Conservation (phyloP, 2,888 invertebrate genomes). For the Antheraea yamamai region DNA sequence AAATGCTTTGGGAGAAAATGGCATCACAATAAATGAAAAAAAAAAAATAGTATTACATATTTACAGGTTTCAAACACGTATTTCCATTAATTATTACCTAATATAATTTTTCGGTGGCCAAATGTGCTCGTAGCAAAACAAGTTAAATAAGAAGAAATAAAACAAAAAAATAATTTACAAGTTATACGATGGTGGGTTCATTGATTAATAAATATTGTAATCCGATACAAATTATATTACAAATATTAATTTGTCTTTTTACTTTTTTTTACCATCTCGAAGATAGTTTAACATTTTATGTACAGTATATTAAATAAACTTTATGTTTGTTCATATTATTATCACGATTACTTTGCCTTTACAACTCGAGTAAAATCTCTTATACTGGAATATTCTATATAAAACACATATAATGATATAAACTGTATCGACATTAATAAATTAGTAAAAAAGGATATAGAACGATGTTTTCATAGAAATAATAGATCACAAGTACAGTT, state of each 20-base stretch:
- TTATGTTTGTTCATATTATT: not conserved
- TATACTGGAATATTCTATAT: not conserved
- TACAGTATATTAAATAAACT: not conserved
- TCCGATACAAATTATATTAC: not conserved
- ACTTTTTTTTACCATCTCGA: not conserved
- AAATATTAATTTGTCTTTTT: not conserved
- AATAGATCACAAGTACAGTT: not conserved
- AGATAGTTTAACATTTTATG: not conserved
- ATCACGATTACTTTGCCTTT: not conserved
- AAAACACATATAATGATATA: not conserved
- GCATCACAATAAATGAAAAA: conserved; percentile 36
- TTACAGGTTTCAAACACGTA: not conserved
- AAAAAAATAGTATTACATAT: not conserved
- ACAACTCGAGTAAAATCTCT: not conserved
- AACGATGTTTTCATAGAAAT: not conserved
- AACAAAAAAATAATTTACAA: not conserved
- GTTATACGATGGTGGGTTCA: not conserved
- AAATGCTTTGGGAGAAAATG: conserved; percentile 45
- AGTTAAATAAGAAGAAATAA: not conserved
- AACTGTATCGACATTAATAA: not conserved
- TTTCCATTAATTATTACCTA: not conserved
- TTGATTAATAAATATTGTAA: not conserved
- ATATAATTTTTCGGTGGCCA: not conserved
- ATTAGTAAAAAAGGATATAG: too few species aligned
- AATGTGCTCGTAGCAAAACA: not conserved